Evolutionary conservation across 2,113 vertebrate genomes (phyloP).

Genomic region (Fregetta grallaria): DNA sequence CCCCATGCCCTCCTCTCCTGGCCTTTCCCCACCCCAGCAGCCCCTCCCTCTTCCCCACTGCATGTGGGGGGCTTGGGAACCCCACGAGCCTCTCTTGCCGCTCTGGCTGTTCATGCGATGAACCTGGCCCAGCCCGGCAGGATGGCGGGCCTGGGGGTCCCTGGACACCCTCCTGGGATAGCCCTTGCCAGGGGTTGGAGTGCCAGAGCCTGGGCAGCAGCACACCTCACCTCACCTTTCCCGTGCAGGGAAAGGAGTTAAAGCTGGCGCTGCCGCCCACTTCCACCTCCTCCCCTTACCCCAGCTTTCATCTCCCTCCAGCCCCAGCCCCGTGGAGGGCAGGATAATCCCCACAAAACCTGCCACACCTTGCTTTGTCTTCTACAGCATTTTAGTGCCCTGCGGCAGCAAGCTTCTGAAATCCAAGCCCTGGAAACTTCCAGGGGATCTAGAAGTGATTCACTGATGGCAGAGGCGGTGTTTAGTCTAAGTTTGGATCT

Average conservation of each 20-base stretch:
- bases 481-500: constrained; percentile 24
- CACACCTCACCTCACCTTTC: neutral
- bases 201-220: neutral
- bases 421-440: constrained; percentile 44
- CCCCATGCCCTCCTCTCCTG: neutral
- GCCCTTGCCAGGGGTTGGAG: neutral
- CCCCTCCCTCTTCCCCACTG: accelerated
- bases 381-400: neutral
- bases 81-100: accelerated
- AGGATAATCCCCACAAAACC: constrained; percentile 14
- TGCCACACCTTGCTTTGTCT: constrained; percentile 62
- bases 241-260: neutral
- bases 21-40: neutral
- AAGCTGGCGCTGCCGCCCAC: neutral
- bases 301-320: neutral
- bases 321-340: neutral
- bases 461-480: neutral
- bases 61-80: neutral
- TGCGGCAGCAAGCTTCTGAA: neutral
- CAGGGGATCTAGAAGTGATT: constrained; percentile 29
- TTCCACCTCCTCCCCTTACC: neutral
- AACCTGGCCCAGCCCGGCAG: neutral
- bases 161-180: neutral
- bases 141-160: accelerated
- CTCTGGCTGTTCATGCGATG: accelerated